Conservation (phyloP, 2,797 vertebrate species). For the Loriculus beryllinus region DNA sequence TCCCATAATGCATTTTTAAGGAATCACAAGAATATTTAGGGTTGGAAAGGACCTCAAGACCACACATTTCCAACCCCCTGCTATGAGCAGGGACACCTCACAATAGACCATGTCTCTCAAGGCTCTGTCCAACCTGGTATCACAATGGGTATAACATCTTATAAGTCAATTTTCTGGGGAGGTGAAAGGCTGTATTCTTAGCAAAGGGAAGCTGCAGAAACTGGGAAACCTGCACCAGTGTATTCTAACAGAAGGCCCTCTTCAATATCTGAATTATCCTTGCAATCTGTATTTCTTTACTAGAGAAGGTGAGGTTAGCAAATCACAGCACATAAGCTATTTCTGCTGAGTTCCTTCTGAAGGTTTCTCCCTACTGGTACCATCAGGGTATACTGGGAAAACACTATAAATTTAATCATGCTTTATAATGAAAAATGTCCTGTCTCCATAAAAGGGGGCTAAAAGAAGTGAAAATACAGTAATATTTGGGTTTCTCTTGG, state of each 20-base stretch:
- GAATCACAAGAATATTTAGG: not conserved
- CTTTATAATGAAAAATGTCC: not conserved
- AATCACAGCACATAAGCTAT: not conserved
- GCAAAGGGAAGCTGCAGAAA: not conserved
- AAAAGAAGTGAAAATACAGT: not conserved
- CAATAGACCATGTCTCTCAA: not conserved
- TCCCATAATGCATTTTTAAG: not conserved
- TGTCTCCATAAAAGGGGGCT: not conserved
- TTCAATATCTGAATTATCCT: not conserved
- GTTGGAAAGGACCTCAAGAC: not conserved
- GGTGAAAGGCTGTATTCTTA: not conserved
- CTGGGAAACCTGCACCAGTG: not conserved
- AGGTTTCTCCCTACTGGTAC: not conserved
- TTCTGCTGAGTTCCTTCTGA: not conserved
- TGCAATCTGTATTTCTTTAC: not conserved
- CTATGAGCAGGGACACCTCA: not conserved
- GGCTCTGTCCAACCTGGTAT: not conserved
- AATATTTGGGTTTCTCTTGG: not conserved
- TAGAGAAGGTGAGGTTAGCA: not conserved
- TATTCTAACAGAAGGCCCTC: not conserved
- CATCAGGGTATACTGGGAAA: not conserved
- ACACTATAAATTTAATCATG: not conserved
- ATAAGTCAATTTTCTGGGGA: not conserved
- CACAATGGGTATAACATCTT: not conserved
- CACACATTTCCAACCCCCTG: not conserved